phyloP scores from a whole-genome alignment of 1,140 invertebrate species.

The Nymphalis io region DNA sequence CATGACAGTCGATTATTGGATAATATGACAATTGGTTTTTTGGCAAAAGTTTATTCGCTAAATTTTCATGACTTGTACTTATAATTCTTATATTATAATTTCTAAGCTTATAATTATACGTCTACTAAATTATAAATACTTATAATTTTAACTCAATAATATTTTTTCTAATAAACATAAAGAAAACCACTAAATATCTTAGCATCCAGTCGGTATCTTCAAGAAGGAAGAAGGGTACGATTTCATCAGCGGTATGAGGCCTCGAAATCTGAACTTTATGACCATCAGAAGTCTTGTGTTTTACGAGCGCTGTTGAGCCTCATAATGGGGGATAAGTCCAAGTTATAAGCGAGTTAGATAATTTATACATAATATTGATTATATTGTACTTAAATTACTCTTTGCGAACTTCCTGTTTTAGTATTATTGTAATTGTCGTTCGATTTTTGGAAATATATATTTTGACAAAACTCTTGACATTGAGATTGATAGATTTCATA shows the following conservation, averaged over 20 bases:
- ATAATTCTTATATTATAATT: too few species aligned
- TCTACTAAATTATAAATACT: neutral
- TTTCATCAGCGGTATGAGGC: slow-evolving; percentile 29
- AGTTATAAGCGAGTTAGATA: neutral
- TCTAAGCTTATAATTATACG: too few species aligned
- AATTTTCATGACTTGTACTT: too few species aligned
- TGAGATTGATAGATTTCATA: too few species aligned
- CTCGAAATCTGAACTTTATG: slow-evolving; percentile 36
- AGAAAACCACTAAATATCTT: slow-evolving; percentile 17
- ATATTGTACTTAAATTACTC: too few species aligned
- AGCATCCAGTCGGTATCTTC: neutral
- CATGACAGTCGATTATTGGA: too few species aligned
- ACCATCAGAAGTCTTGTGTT: slow-evolving; percentile 37
- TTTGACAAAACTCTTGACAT: too few species aligned
- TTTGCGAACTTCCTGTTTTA: neutral
- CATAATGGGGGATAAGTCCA: slow-evolving; percentile 2
- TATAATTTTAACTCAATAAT: neutral
- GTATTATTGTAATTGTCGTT: too few species aligned
- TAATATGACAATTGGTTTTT: too few species aligned
- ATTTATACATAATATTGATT: too few species aligned
- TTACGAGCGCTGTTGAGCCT: slow-evolving; percentile 26
- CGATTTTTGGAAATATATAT: neutral
- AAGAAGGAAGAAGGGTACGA: slow-evolving; percentile 14
- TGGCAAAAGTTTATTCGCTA: too few species aligned
- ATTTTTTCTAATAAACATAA: slow-evolving; percentile 10